Conservation (phyloP, 2,113 vertebrate species). For the Brienomyrus longianalis region DNA sequence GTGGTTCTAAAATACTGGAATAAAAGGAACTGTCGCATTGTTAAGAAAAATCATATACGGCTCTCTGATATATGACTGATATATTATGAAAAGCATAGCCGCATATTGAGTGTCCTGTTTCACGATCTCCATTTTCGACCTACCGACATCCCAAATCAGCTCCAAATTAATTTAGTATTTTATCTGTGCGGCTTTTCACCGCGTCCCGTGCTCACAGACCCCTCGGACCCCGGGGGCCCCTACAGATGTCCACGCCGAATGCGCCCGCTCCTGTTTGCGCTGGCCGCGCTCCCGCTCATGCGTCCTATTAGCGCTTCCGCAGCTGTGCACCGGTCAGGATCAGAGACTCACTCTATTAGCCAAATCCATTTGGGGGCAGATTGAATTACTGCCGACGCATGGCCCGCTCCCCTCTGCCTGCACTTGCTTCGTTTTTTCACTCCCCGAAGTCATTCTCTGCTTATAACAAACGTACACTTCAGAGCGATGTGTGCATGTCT, state of each 20-base stretch:
- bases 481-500: neutral
- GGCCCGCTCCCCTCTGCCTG: conserved; percentile 29
- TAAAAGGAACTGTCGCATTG: neutral
- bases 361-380: conserved; percentile 65
- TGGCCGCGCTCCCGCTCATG: conserved; percentile 34
- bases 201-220: neutral
- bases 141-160: neutral
- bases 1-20: neutral
- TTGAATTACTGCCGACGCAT: conserved; percentile 60
- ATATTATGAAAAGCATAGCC: neutral
- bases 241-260: neutral
- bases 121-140: neutral
- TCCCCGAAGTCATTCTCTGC: conserved; percentile 23
- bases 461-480: conserved; percentile 30
- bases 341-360: conserved; percentile 63
- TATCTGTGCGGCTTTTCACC: neutral
- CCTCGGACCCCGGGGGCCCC: neutral
- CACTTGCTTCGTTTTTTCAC: conserved; percentile 16
- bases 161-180: neutral
- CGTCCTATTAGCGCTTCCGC: conserved; percentile 63
- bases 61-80: neutral
- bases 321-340: conserved; percentile 66
- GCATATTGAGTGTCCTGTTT: neutral
- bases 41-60: neutral
- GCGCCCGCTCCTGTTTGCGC: neutral